Base-by-base conservation (phyloP, 2,797 vertebrate species). In the Chiloscyllium punctatum region DNA sequence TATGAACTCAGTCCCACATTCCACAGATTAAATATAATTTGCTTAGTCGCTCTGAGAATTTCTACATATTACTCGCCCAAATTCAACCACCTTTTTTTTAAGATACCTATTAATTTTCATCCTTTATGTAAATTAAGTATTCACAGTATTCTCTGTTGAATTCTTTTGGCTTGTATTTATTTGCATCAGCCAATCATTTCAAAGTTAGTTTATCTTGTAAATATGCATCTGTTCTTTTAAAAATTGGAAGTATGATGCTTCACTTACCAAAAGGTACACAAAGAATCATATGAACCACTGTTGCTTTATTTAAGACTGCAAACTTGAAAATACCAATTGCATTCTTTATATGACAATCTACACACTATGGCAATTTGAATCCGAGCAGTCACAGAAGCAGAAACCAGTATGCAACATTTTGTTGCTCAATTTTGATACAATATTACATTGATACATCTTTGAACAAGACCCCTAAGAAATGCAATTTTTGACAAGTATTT, bases 81-180 rank as follows among this genome's bases (percentile, higher is more conserved):
- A 53, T 77, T 53, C 69, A 94, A 42, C 27, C 8, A 74, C 48
- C 30, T 53, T 74, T 48, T 91, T 95, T 95, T 51, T 30, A 53
- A 33, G 53, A 42, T 48, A 77, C 71, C 42, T 74, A 72, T 74
- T 95, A 53, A 77, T 94, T 74, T 95, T 95, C 51, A 77, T 69
- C 74, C 13, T 72, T 30, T 51, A 74, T 69, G 27, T 77, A 74
- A 95, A 95, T 95, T 53, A 77, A 33, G 71, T 53, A 16, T 51
- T 48, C 74, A 42, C 9, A 1, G 3, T 51, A 16, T 42, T 53
- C 27, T 95, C 69, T 94, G 48, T 95, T 95, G 94, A 95, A 51
- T 77, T 77, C 27, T 95, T 95, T 95, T 74, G 71, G 71, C 27
- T 77, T 95, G 37, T 33, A 77, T 16, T 18, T 77, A 95, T 95